Base-by-base conservation (phyloP, 2,888 invertebrate genomes). In the Tryphoninae sp. region DNA sequence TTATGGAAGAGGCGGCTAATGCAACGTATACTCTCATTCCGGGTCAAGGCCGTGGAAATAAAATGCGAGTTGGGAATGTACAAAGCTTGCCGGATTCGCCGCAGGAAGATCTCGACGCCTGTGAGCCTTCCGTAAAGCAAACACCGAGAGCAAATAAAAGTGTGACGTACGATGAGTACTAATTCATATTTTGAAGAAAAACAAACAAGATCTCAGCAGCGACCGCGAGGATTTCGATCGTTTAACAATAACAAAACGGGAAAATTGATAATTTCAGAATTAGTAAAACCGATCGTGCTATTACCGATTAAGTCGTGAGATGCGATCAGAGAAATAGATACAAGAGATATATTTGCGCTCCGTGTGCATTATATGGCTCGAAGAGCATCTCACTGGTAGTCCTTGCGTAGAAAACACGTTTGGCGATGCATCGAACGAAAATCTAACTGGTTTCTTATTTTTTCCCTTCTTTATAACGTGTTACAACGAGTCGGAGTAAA, bases 11-110 rank as follows among this genome's bases (percentile, higher is more conserved):
- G 45, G 13, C 6, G 65, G 61, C 71, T 62, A 61, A 82, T 51
- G 33, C 33, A 33, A 23, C 64, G 58, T 40, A 75, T 42, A 62
- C 42, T 75, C 80, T 74, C 77, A 84, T 83, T 84, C 71, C 78
- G 65, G 81, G 84, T 83, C 84, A 84, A 84, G 84, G 84, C 71
- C 83, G 83, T 62, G 72, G 58, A 81, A 84, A 84, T 80, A 19
- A 79, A 83, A 81, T 83, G 71, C 51, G 72, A 83, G 80, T 71
- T 55, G 68, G 65, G 71, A 79, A 80, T 77, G 77, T 79, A 67
- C 67, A 65, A 61, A 65, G 68, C 72, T 33, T 55, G 62, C 64
- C 51, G 78, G 59, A 61, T 26, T 73, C 55, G 55, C 77, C 42
- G 65, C 62, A 53, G 40, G 71, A 75, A 81, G 81, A 84, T 72